These are phyloP conservation scores for Scrobipalpa atriplicella DNA, from an alignment of 2,888 invertebrate genomes.

Conservation along the genomic window DNA sequence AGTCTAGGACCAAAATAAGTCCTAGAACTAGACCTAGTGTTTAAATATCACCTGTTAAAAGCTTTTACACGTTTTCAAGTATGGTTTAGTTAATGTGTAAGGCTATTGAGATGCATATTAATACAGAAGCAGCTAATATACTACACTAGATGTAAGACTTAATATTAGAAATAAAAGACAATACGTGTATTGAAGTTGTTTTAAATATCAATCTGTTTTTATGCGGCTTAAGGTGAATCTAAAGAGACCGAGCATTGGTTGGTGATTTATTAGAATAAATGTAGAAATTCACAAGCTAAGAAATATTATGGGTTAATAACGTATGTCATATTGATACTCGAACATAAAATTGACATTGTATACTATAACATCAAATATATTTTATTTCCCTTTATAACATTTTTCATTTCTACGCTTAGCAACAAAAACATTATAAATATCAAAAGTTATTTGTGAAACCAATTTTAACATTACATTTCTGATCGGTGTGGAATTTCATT, in stretches of 20 bases:
- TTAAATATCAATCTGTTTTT: slow-evolving; percentile 58
- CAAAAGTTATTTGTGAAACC: not conserved
- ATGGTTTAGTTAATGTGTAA: slow-evolving; percentile 2
- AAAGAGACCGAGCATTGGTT: not conserved
- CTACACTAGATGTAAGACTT: slow-evolving; percentile 60
- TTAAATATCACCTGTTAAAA: slow-evolving; percentile 19
- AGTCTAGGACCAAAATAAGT: not conserved
- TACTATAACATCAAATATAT: too few relatives aligned
- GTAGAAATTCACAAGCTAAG: too few relatives aligned
- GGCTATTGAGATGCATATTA: slow-evolving; percentile 20
- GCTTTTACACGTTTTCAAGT: slow-evolving; percentile 21
- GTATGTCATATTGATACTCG: too few relatives aligned
- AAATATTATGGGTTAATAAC: too few relatives aligned
- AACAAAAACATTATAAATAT: too few relatives aligned
- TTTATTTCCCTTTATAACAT: too few relatives aligned
- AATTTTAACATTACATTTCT: not conserved
- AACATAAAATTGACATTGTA: too few relatives aligned
- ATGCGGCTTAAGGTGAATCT: not conserved
- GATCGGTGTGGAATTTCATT: slow-evolving; percentile 4
- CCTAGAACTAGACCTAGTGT: not conserved
- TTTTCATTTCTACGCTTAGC: too few relatives aligned
- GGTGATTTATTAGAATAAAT: too few relatives aligned
- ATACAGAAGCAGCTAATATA: slow-evolving; percentile 46
- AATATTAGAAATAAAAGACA: slow-evolving; percentile 71
- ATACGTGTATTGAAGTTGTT: slow-evolving; percentile 71